A percentile compares a stretch with the other conserved stretches of the same genome.
These are phyloP conservation scores for Tetranychus truncatus DNA, from an alignment of 2,888 invertebrate genomes.

Conservation along the genomic window DNA sequence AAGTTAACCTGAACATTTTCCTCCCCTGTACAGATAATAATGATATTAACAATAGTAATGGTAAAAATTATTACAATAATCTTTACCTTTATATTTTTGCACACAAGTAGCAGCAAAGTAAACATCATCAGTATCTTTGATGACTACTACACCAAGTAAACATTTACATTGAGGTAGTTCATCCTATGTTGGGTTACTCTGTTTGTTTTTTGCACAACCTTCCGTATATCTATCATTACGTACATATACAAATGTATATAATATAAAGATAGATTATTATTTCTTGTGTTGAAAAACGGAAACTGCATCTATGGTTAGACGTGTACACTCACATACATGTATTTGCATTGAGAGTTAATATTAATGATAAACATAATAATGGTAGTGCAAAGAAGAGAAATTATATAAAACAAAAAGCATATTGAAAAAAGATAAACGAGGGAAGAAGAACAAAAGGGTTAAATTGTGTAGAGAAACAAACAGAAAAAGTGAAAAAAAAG, in stretches of 20 bases:
- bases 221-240: background rate
- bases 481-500: too few relatives aligned
- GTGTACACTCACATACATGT: background rate
- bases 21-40: too few relatives aligned
- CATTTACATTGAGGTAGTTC: background rate
- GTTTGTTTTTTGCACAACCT: background rate
- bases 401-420: background rate
- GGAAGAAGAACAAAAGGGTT: background rate
- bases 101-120: background rate
- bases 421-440: background rate
- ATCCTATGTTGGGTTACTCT: background rate
- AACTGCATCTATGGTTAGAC: background rate
- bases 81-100: background rate
- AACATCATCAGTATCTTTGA: background rate
- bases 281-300: background rate
- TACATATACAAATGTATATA: background rate
- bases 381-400: background rate
- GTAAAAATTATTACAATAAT: background rate
- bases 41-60: background rate
- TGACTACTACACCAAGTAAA: background rate
- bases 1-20: too few relatives aligned
- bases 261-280: background rate
- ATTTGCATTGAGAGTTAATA: background rate
- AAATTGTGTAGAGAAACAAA: background rate
- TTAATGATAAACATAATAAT: background rate